These are phyloP conservation scores for Malurus elegans DNA, from an alignment of 2,113 vertebrate species.

Conservation along the genomic window DNA sequence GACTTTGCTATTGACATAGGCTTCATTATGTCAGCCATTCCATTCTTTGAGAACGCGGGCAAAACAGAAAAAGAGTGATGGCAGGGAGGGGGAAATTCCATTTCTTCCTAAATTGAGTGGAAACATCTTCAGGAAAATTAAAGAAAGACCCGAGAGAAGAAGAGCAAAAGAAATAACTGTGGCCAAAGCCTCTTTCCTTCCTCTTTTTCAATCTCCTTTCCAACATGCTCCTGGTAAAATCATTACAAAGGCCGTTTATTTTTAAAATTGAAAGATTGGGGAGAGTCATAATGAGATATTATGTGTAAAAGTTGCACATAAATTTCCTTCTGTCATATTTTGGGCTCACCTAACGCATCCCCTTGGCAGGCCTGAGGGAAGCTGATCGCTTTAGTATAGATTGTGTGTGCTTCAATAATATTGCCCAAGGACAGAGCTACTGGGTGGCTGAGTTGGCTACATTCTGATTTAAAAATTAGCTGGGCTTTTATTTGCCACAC, in stretches of 20 bases:
- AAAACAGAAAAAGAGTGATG: constrained; percentile 26
- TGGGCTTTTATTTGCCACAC: constrained; percentile 77
- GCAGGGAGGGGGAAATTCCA: constrained; percentile 57
- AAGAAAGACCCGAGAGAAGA: constrained; percentile 60
- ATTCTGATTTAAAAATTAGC: constrained; percentile 85
- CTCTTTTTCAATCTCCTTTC: constrained; percentile 77
- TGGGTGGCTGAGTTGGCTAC: constrained; percentile 83
- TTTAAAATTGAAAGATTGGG: constrained; percentile 89
- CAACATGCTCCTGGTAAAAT: constrained; percentile 81
- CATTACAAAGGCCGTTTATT: constrained; percentile 85
- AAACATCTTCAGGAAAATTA: constrained; percentile 62
- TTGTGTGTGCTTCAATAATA: constrained; percentile 79
- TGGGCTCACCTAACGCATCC: constrained; percentile 78
- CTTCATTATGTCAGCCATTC: constrained; percentile 48
- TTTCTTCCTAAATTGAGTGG: constrained; percentile 65
- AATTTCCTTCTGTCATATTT: constrained; percentile 87
- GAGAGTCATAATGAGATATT: constrained; percentile 86
- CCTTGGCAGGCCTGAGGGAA: constrained; percentile 77
- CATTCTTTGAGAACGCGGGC: constrained; percentile 43
- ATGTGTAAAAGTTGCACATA: constrained; percentile 89
- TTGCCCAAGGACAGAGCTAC: constrained; percentile 81
- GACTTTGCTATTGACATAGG: constrained; percentile 60
- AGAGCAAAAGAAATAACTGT: constrained; percentile 51
- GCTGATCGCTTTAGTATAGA: constrained; percentile 87
- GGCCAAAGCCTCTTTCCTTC: constrained; percentile 69